phyloP scores from a whole-genome alignment of 2,888 invertebrate species.

The Drosophila mettleri region DNA sequence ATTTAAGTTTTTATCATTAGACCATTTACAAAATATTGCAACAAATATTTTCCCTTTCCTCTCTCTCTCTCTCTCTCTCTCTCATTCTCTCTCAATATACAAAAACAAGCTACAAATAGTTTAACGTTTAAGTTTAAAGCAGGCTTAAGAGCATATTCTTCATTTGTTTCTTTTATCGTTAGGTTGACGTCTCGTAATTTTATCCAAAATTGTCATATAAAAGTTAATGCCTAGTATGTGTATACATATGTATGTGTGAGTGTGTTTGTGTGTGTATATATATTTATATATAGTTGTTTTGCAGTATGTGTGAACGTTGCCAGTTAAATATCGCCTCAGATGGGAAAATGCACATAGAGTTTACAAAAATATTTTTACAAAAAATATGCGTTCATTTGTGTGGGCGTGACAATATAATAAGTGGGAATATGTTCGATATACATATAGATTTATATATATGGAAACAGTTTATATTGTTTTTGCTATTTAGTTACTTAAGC shows the following conservation, averaged over 20 bases:
- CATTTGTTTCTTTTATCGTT: constrained; percentile 64
- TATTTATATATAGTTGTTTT: constrained; percentile 9
- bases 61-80: constrained; percentile 9
- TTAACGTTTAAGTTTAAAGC: constrained; percentile 76
- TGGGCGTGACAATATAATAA: constrained; percentile 5
- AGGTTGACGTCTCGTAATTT: constrained; percentile 60
- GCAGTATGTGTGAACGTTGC: constrained; percentile 28
- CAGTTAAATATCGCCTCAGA: constrained; percentile 36
- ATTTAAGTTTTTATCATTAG: constrained; percentile 66
- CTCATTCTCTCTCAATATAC: constrained; percentile 49
- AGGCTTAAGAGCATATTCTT: constrained; percentile 61
- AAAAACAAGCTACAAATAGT: constrained; percentile 77
- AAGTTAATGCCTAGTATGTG: constrained; percentile 60
- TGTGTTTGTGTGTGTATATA: constrained; percentile 17
- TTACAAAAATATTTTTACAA: constrained; percentile 55
- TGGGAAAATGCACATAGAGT: constrained; percentile 37
- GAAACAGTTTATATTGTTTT: constrained; percentile 8
- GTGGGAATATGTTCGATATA: too few relatives aligned
- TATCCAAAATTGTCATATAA: constrained; percentile 73
- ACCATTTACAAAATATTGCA: constrained; percentile 75
- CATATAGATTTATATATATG: too few relatives aligned
- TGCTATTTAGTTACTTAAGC: constrained; percentile 2
- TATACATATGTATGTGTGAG: constrained; percentile 10
- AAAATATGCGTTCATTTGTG: constrained; percentile 51
- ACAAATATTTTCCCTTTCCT: constrained; percentile 51